Evolutionary conservation across 1,140 invertebrate genomes (phyloP), one percentile per base, ranked within the genome.

Genomic region (Macrocentrus cingulum): DNA sequence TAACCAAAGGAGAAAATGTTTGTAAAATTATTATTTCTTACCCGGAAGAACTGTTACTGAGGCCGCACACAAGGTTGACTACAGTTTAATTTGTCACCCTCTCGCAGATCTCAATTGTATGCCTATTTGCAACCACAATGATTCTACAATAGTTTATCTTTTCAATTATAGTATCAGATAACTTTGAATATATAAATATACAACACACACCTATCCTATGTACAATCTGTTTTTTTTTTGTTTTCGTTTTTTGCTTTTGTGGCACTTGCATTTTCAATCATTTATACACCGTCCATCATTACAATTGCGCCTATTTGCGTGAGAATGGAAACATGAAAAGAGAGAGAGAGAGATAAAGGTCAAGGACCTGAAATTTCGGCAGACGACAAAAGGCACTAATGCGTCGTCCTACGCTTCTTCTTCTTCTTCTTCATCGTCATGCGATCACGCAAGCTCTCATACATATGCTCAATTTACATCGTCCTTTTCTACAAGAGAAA

Each of bases 111-210:
- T 34, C 29, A 34, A 6, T 7, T 34, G 11, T 34, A 6, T 34
- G 6, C 6, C 6, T 34, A 34, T 34, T 11, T 7, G 6, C 11
- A 34, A 7, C 29, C 29, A 8, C 8, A 2, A 39, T 39, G 7
- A n/a, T 55, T 42, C n/a, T 23, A 42, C 15, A 52, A 52, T 53
- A 36, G 42, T 50, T 45, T 36, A 18, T 46, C 3, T 34, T 51
- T 65, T 60, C 60, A 61, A 23, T 45, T 59, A 61, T 59, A 56
- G 62, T 66, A 59, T 56, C 45, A 60, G 52, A 59, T 48, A 36
- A 54, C 63, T 52, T 66, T 63, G 67, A 68, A 64, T 70, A 64
- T 71, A 76, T 75, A 74, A 72, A 76, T 76, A 75, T 66, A 70
- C 61, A 71, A 75, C 62, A 48, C 72, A n/a, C 36, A n/a, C 15